A percentile compares a stretch with the other conserved stretches of the same genome.
Evolutionary conservation across 2,888 invertebrate species (phyloP).

Genomic region (Bimastos eiseni): DNA sequence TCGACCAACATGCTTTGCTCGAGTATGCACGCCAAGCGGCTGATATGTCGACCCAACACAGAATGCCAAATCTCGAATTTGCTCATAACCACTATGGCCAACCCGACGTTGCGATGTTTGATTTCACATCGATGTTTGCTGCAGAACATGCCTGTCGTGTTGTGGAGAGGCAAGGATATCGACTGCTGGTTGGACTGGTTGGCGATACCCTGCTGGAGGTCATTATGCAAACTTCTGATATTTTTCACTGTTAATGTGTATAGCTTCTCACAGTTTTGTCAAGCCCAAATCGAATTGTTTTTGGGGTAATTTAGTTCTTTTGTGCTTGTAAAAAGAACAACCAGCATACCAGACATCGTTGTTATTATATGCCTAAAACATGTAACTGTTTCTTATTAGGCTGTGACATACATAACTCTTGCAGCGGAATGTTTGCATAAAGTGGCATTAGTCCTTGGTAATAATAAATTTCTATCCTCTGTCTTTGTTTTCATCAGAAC

Average conservation of each 20-base stretch:
- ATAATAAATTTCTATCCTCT: background rate
- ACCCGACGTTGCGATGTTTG: slow-evolving; percentile 96
- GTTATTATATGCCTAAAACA: background rate
- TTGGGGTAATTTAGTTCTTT: background rate
- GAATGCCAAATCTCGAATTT: slow-evolving; percentile 73
- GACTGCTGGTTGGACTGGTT: slow-evolving; percentile 84
- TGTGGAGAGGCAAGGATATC: slow-evolving; percentile 75
- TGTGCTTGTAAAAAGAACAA: background rate
- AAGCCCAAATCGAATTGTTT: background rate
- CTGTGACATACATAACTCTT: background rate
- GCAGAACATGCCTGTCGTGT: slow-evolving; percentile 92
- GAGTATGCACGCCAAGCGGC: slow-evolving; percentile 93
- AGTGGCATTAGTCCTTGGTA: background rate
- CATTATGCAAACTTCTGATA: background rate
- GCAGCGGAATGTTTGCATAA: background rate
- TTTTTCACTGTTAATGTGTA: background rate
- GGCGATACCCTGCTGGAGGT: slow-evolving; percentile 94
- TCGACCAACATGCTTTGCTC: slow-evolving; percentile 84
- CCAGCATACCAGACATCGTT: background rate
- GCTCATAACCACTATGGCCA: slow-evolving; percentile 96
- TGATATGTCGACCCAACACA: slow-evolving; percentile 67
- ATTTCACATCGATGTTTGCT: slow-evolving; percentile 97
- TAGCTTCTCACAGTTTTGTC: background rate
- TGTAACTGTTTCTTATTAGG: background rate
- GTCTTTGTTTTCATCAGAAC: background rate